Base-by-base conservation (phyloP, 2,797 vertebrate species). In the Sylvilagus floridanus region DNA sequence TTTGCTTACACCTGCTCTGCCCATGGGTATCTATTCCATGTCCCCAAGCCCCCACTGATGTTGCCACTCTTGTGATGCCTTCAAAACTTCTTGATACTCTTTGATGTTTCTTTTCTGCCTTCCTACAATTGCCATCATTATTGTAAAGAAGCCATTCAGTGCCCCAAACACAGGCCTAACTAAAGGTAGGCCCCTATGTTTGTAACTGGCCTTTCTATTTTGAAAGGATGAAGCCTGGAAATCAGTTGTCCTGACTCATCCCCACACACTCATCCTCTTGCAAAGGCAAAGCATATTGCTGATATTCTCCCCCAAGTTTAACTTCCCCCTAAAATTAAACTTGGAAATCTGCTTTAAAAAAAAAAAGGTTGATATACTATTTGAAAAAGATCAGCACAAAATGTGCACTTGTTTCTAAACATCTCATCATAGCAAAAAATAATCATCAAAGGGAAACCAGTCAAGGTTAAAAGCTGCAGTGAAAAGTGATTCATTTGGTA, bases 401-500 rank as follows among this genome's bases (percentile, higher is more conserved):
- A 88, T 86, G 47, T 78, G 76, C 42, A 89, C 68, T 52, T 87
- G 65, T 97, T 95, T 91, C 94, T 95, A 90, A 97, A 89, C 87
- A 92, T 97, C 95, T 97, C 68, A 94, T 95, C 93, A 94, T 73
- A 97, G 96, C 86, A 90, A 90, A 95, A 95, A 96, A 88, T 65
- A 96, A 97, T 97, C 96, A 96, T 92, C 96, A 96, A 69, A 93
- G 92, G 79, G 76, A 96, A 97, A 84, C 77, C 90, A 94, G 93
- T 97, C 94, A 97, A 96, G 97, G 92, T 93, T 97, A 97, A 96
- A 98, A 98, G 96, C 84, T 96, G 73, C 87, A 82, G 91, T 96
- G 96, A 92, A 97, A 97, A 97, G 54, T 90, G 97, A 96, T 96
- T 97, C 96, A 96, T 97, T 98, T 97, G 96, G 97, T 98, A 98